phyloP scores from a whole-genome alignment of 2,797 vertebrate species.

The Galagoides demidoff region DNA sequence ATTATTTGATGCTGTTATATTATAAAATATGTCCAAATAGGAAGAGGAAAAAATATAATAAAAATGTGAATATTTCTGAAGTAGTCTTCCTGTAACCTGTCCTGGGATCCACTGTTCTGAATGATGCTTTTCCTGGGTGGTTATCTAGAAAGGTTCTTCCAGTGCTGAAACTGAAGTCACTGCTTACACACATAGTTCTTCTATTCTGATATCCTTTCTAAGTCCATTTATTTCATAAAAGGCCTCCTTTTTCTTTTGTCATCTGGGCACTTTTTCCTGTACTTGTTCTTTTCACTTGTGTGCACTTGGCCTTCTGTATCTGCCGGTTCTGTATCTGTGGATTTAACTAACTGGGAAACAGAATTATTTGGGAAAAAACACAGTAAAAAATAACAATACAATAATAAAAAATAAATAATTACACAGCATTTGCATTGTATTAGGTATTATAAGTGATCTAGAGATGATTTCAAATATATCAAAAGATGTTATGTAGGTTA shows the following conservation, averaged over 20 bases:
- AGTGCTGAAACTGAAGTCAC: neutral
- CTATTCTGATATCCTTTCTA: neutral
- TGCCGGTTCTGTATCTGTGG: neutral
- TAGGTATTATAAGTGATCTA: neutral
- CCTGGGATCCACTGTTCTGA: neutral
- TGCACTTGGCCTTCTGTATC: neutral
- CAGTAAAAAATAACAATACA: neutral
- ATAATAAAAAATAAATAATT: neutral
- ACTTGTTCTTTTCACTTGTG: neutral
- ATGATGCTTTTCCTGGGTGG: neutral
- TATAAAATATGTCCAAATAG: neutral
- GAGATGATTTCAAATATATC: neutral
- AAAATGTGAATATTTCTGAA: neutral
- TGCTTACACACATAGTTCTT: neutral
- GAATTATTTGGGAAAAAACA: neutral
- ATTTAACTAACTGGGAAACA: neutral
- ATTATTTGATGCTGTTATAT: neutral
- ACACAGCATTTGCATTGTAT: neutral
- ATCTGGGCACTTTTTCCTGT: neutral
- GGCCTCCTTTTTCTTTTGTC: accelerated
- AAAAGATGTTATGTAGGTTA: neutral
- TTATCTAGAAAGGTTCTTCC: neutral
- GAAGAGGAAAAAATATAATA: slow-evolving; percentile 7
- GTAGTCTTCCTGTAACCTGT: neutral
- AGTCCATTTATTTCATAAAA: neutral